Conservation (phyloP, 2,888 invertebrate species). For the Megalurothrips usitatus region DNA sequence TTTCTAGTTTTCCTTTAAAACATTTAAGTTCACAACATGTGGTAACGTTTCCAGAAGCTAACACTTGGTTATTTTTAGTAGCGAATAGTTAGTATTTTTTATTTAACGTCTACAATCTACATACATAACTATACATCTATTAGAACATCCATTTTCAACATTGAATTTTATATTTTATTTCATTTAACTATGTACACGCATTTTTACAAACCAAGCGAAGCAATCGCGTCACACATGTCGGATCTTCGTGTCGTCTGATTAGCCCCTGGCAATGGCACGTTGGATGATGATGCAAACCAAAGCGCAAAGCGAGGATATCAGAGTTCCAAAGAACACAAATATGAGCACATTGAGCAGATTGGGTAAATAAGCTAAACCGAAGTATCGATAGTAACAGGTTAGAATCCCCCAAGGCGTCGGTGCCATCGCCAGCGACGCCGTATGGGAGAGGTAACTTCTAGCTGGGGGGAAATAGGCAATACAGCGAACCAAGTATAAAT, state of each 20-base stretch:
- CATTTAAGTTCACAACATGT: neutral
- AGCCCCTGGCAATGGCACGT: neutral
- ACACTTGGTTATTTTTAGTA: conserved; percentile 19
- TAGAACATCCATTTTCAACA: conserved; percentile 21
- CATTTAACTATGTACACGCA: conserved; percentile 12
- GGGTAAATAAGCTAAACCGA: no score
- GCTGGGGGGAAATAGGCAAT: no score
- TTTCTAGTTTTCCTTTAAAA: neutral
- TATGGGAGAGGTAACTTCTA: no score
- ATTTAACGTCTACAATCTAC: neutral
- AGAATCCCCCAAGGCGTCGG: no score
- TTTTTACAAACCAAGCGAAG: conserved; percentile 26
- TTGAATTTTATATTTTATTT: neutral
- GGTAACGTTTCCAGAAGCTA: conserved; percentile 20
- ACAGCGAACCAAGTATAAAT: no score
- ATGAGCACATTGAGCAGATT: no score
- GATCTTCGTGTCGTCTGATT: neutral
- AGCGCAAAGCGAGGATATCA: no score
- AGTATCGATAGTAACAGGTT: no score
- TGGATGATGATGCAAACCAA: neutral
- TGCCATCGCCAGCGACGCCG: no score
- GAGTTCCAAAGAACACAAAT: no score
- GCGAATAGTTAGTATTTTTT: conserved; percentile 14
- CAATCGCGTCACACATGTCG: neutral
- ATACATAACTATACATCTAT: neutral